Conservation (phyloP, 2,888 invertebrate species). For the Corythucha ciliata region DNA sequence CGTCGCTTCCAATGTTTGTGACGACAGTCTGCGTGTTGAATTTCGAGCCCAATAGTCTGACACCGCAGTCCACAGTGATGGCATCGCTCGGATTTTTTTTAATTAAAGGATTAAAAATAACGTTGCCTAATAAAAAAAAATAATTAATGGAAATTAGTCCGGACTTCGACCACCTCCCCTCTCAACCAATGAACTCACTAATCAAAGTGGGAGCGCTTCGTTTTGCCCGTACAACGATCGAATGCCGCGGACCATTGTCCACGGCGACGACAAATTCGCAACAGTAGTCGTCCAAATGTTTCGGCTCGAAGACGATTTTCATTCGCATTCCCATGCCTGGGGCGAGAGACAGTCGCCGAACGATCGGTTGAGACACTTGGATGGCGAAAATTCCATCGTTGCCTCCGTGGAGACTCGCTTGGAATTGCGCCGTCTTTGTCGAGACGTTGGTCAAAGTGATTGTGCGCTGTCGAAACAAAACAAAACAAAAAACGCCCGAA, state of each 20-base stretch:
- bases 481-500: too few relatives aligned
- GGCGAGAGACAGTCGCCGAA: constrained; percentile 10
- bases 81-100: too few relatives aligned
- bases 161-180: too few relatives aligned
- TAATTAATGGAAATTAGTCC: too few relatives aligned
- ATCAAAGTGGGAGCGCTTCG: constrained; percentile 14
- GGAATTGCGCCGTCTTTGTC: too few relatives aligned
- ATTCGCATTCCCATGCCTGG: constrained; percentile 19
- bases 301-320: constrained; percentile 10
- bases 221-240: constrained; percentile 8
- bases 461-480: too few relatives aligned
- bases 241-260: not conserved
- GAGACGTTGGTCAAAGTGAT: too few relatives aligned
- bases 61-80: constrained; percentile 24
- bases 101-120: too few relatives aligned
- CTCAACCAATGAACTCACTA: constrained; percentile 17
- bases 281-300: constrained; percentile 6
- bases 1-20: constrained; percentile 19
- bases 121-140: too few relatives aligned
- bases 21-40: not conserved
- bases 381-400: too few relatives aligned
- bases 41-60: constrained; percentile 12
- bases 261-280: not conserved
- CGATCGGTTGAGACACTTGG: too few relatives aligned
- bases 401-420: too few relatives aligned